Percentiles rank a stretch among this genome's conserved stretches.
These are phyloP conservation scores for Spongilla lacustris DNA, from an alignment of 37 sponge, comb jelly and placozoan genomes.

Conservation along the genomic window DNA sequence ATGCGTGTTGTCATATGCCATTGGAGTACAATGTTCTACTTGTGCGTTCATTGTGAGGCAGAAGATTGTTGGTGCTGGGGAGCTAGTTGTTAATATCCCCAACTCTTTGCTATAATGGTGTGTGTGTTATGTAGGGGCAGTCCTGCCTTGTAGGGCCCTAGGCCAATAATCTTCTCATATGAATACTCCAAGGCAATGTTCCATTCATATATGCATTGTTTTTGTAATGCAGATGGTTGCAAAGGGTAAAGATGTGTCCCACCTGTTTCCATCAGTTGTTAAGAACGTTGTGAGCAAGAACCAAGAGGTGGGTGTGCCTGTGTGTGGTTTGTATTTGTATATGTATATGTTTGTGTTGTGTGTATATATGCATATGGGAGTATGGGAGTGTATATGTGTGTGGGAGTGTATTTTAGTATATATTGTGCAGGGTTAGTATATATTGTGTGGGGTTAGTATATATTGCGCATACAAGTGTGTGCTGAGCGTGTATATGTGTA, in stretches of 20 bases:
- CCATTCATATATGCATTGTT: neutral
- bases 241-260: conserved; percentile 90
- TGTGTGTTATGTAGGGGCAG: neutral
- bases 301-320: conserved; percentile 77
- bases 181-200: neutral
- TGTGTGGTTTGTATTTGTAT: neutral
- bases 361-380: no score
- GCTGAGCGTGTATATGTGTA: no score
- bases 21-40: no score
- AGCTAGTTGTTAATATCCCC: neutral
- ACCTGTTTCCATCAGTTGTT: conserved; percentile 96
- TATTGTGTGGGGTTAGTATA: no score
- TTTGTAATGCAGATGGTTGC: conserved; percentile 87
- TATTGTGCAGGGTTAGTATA: no score
- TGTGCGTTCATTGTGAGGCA: neutral
- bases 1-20: neutral
- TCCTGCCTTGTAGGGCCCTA: neutral
- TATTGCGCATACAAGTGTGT: no score
- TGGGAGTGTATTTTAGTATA: no score
- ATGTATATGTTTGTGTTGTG: neutral
- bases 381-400: no score
- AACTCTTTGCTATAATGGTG: neutral
- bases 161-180: neutral
- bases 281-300: conserved; percentile 97
- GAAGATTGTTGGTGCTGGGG: neutral